Evolutionary conservation across 2,888 invertebrate species (phyloP).

Genomic region (Polydesmus complanatus): DNA sequence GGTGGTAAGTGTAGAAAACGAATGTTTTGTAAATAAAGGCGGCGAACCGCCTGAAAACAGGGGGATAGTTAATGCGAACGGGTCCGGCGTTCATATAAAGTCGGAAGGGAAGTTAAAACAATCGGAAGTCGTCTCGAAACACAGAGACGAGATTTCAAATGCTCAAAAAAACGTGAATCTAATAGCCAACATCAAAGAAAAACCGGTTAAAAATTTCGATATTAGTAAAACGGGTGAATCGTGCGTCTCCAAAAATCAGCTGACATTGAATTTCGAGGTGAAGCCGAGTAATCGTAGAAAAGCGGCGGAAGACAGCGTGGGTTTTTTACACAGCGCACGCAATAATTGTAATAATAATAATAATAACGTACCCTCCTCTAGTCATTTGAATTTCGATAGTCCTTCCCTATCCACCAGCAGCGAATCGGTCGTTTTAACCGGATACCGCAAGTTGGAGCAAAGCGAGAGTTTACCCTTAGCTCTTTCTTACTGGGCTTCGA

Average conservation of each 20-base stretch:
- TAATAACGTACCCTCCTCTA: no score
- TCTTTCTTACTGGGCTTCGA: neutral
- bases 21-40: slow-evolving; percentile 25
- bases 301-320: neutral
- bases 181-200: neutral
- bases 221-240: neutral
- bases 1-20: neutral
- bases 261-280: neutral
- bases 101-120: neutral
- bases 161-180: no score
- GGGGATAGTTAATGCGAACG: slow-evolving; percentile 18
- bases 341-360: neutral
- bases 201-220: neutral
- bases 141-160: neutral
- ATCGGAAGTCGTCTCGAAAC: neutral
- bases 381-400: neutral
- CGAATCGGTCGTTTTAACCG: slow-evolving; percentile 18
- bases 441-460: slow-evolving; percentile 38
- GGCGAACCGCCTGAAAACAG: slow-evolving; percentile 19
- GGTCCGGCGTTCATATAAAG: slow-evolving; percentile 6
- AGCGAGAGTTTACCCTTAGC: slow-evolving; percentile 46
- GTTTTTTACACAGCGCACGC: neutral
- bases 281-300: neutral
- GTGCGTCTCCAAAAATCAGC: neutral
- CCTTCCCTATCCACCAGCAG: slow-evolving; percentile 14